Percentiles rank a stretch among this genome's conserved stretches.
Evolutionary conservation across 2,113 vertebrate species (phyloP).

Genomic region (Glareola pratincola): DNA sequence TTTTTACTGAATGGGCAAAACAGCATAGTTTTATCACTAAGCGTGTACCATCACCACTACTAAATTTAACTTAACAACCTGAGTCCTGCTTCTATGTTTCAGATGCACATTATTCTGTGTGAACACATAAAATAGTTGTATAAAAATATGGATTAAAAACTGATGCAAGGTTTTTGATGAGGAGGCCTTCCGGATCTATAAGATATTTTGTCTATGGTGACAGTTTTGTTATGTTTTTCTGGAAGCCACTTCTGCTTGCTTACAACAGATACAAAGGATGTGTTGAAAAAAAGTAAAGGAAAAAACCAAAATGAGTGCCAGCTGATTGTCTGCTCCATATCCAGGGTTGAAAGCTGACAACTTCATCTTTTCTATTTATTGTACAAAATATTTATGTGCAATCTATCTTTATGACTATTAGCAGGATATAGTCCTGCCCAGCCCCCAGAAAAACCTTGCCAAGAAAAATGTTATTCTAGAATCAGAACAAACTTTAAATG

Average conservation of each 20-base stretch:
- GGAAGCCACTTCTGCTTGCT: neutral
- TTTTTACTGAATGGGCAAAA: conserved; percentile 46
- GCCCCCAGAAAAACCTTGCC: neutral
- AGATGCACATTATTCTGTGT: neutral
- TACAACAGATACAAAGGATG: neutral
- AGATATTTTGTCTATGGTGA: neutral
- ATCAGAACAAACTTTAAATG: neutral
- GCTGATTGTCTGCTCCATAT: neutral
- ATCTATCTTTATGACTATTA: neutral
- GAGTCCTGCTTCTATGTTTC: neutral
- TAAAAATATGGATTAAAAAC: neutral
- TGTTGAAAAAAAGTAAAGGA: neutral
- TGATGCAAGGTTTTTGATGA: neutral
- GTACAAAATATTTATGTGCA: neutral
- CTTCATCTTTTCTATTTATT: neutral
- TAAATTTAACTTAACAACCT: neutral
- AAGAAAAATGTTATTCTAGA: neutral
- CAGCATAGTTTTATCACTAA: neutral
- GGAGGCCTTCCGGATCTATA: neutral
- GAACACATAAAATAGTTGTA: neutral
- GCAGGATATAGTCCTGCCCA: accelerated
- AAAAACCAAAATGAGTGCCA: neutral
- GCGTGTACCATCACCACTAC: neutral
- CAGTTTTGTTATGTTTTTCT: neutral
- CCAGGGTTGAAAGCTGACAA: neutral